phyloP scores from a whole-genome alignment of 2,797 vertebrate species.

The Discoglossus pictus region DNA sequence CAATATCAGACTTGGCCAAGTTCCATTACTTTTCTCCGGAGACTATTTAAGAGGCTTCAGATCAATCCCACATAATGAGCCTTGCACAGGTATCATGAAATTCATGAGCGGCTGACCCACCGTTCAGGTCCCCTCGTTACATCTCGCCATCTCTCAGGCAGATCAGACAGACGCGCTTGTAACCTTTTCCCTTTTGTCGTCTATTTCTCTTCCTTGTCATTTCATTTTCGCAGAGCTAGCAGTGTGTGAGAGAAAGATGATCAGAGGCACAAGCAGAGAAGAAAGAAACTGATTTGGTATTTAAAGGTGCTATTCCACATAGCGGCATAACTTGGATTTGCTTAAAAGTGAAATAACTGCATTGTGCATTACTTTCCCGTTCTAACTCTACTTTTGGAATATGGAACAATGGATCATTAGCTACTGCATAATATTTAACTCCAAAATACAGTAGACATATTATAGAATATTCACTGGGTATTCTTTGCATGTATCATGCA shows the following conservation, averaged over 20 bases:
- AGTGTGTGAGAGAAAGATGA: constrained; percentile 47
- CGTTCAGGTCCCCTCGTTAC: constrained; percentile 51
- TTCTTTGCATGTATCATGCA: too few relatives aligned
- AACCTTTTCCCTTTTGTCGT: constrained; percentile 52
- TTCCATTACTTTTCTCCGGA: constrained; percentile 44
- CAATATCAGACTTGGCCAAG: constrained; percentile 28
- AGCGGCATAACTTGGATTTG: constrained; percentile 17
- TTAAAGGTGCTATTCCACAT: constrained; percentile 44
- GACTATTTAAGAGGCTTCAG: constrained; percentile 50
- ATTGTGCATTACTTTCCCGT: not conserved
- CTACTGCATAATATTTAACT: too few relatives aligned
- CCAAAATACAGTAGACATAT: too few relatives aligned
- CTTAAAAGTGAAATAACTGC: constrained; percentile 20
- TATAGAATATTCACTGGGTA: too few relatives aligned
- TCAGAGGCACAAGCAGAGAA: constrained; percentile 41
- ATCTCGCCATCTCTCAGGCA: constrained; percentile 50
- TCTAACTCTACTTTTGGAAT: too few relatives aligned
- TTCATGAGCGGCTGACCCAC: constrained; percentile 51
- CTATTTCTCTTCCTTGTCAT: constrained; percentile 52
- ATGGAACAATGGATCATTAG: too few relatives aligned
- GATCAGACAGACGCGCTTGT: constrained; percentile 50
- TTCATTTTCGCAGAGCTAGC: constrained; percentile 48
- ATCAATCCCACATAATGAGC: constrained; percentile 53
- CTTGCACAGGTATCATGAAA: constrained; percentile 48
- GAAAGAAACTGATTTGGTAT: constrained; percentile 48